Evolutionary conservation across 2,797 vertebrate species (phyloP), one percentile per base, ranked within the genome.

Genomic region (Acanthopagrus latus): DNA sequence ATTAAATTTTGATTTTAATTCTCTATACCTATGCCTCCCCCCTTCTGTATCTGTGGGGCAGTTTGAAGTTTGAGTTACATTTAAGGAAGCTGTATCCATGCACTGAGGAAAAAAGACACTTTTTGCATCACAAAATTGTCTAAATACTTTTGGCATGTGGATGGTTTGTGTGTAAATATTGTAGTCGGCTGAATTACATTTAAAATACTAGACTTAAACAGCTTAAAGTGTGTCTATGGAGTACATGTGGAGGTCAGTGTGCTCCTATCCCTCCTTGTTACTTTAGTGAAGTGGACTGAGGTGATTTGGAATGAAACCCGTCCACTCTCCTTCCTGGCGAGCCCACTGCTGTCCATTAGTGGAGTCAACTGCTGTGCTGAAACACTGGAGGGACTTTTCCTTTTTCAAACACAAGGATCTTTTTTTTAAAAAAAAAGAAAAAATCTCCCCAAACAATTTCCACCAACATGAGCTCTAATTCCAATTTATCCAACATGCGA

Each of bases 391-490:
- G 60, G 14, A 74, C 38, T 17, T 57, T 68, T 55, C 57, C 14
- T 41, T 47, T 50, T 51, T 29, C 3, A 29, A 41, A 21, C 23
- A 10, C 25, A 44, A 71, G 60, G 43, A 59, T 64, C 51, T 27
- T 66, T 79, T 50, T 9, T 38, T 33, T 33, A 33, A n/a, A n/a
- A n/a, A n/a, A n/a, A n/a, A n/a, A n/a, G n/a, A n/a, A n/a, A n/a
- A n/a, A 38, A 38, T 78, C 44, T 67, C 38, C n/a, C 10, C 50
- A 68, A 86, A 71, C 56, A 57, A 50, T 64, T 82, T 66, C 43
- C 48, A 65, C 13, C 57, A 90, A 86, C 87, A 98, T 98, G 97
- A 96, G 96, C 3, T 96, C 96, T 29, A 96, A 95, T 91, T 95
- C 96, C 29, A 97, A 91, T 85, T 85, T 97, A 86, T 93, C 94